These are phyloP conservation scores for Stenotaenia linearis DNA, from an alignment of 2,888 invertebrate genomes.

Conservation along the genomic window DNA sequence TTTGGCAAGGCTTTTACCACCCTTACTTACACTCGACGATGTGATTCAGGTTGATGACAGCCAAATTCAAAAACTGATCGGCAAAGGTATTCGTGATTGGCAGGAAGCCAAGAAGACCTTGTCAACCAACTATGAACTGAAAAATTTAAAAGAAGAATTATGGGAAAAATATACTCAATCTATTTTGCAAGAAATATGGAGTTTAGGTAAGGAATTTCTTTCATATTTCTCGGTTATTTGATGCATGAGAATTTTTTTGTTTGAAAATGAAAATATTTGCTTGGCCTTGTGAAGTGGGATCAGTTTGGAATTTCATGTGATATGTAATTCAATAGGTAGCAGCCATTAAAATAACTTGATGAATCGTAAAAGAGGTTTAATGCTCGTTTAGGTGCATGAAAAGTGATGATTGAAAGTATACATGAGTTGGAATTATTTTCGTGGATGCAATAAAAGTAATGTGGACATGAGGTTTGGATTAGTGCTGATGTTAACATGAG, in stretches of 20 bases:
- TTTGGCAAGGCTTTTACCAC: constrained; percentile 67
- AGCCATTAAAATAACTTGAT: neutral
- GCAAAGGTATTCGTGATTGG: constrained; percentile 63
- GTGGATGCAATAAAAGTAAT: neutral
- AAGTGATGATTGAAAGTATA: neutral
- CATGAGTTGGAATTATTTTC: neutral
- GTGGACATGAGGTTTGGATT: neutral
- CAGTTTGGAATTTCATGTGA: neutral
- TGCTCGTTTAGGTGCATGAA: neutral
- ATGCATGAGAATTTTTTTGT: no score
- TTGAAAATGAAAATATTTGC: neutral
- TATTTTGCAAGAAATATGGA: constrained; percentile 76
- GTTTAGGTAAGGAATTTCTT: constrained; percentile 59
- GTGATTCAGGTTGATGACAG: constrained; percentile 85
- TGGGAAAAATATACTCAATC: constrained; percentile 75
- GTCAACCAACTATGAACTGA: constrained; percentile 73
- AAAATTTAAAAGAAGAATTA: constrained; percentile 73
- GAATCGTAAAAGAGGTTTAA: neutral
- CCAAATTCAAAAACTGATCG: constrained; percentile 67
- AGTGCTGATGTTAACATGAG: neutral
- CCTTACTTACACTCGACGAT: constrained; percentile 75
- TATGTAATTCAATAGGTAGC: neutral
- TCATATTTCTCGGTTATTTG: no score
- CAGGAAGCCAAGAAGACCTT: constrained; percentile 76
- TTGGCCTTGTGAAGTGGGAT: neutral